Evolutionary conservation across 2,113 vertebrate species (phyloP), one percentile per base, ranked within the genome.

Genomic region (Sapajus apella): DNA sequence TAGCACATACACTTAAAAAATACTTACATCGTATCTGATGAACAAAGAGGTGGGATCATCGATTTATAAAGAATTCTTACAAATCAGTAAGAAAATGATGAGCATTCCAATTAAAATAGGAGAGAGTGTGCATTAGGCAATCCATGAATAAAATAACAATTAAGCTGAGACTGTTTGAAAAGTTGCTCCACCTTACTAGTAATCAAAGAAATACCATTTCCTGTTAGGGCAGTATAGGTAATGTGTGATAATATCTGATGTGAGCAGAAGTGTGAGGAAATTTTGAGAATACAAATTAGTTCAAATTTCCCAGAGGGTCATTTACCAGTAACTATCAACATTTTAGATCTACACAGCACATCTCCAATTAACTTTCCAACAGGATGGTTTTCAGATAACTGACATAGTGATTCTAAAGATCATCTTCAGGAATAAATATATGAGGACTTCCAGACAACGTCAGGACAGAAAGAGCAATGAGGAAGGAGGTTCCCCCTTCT

Each of bases 11-110:
- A 35, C 3, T 64, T 90, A 47, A 89, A 13, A 85, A 95, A 75
- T 72, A 61, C 76, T 85, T 91, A 50, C 77, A 72, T 91, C 43
- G 25, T 79, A 35, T n/a, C 14, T 66, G 56, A 86, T 32, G 72
- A 61, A 87, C 56, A 85, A 83, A 80, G 37, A 8, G 10, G 45
- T 86, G 43, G 6, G 73, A 17, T 84, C 56, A 87, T 93, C 73
- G 40, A 90, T 87, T 85, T 85, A 80, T 79, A 75, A 97, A 86
- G 50, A 96, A 52, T 32, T 88, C 55, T 85, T 91, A 87, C 1
- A 17, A 80, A 96, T 66, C 25, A 21, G 45, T 82, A 79, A 80
- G 90, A 87, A 91, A 81, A 94, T 85, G 37, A 84, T 32, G 21
- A 92, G 23, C 21, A 61, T 37, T 11, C 37, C 82, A 76, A 61